Evolutionary conservation across 2,797 vertebrate genomes (phyloP).

Genomic region (Chloroceryle amazona): DNA sequence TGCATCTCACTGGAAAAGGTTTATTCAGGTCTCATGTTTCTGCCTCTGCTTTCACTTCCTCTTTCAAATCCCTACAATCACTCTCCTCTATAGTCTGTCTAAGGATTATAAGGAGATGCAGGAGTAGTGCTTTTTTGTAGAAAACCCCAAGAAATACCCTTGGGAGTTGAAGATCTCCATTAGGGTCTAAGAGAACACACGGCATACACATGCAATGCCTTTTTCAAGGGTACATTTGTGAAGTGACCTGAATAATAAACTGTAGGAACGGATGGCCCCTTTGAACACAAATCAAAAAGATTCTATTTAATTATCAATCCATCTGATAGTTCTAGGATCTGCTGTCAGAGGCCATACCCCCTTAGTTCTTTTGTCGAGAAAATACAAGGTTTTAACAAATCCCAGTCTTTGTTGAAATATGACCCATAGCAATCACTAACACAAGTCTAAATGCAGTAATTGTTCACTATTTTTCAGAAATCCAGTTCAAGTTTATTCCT

Average conservation of each 20-base stretch:
- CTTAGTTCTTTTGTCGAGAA: neutral
- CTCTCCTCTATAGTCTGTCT: neutral
- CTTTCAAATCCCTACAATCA: neutral
- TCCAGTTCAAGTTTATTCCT: neutral
- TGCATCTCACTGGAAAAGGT: neutral
- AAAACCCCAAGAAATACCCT: neutral
- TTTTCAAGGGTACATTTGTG: neutral
- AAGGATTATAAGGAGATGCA: neutral
- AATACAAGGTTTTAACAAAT: neutral
- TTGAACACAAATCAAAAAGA: neutral
- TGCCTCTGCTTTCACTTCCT: neutral
- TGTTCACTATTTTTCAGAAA: neutral
- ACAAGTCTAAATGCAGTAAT: neutral
- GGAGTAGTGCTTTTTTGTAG: neutral
- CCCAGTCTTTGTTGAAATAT: neutral
- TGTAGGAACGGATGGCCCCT: neutral
- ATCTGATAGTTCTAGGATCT: neutral
- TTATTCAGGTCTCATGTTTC: neutral
- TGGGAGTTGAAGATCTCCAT: rapidly evolving
- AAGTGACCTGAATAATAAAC: neutral
- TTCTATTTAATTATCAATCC: neutral
- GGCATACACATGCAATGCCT: neutral
- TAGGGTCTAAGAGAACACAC: neutral
- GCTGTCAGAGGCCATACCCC: neutral
- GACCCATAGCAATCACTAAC: neutral